These are phyloP conservation scores for Parauchenoglanis ngamensis DNA, from an alignment of 2,797 vertebrate species.

Conservation along the genomic window DNA sequence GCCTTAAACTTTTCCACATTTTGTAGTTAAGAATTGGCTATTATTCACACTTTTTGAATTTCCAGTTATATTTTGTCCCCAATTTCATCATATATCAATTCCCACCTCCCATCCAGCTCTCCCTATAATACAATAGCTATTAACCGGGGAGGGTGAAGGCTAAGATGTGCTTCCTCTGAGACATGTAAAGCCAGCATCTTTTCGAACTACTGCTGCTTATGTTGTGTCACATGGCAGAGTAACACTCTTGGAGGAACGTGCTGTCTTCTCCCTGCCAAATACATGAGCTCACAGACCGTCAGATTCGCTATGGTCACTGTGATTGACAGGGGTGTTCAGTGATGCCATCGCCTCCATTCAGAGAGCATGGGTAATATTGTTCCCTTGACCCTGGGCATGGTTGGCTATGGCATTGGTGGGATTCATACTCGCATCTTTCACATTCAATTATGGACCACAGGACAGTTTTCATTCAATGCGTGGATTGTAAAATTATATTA, in stretches of 20 bases:
- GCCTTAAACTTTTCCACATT: neutral
- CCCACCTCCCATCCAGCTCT: neutral
- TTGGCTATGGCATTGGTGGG: neutral
- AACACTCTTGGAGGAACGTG: neutral
- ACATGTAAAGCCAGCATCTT: constrained; percentile 19
- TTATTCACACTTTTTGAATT: neutral
- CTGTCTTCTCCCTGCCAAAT: neutral
- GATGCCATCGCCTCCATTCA: neutral
- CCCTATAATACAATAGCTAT: neutral
- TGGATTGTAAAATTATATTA: constrained; percentile 1
- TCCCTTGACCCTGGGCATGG: neutral
- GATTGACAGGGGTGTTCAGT: neutral
- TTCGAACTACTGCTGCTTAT: neutral
- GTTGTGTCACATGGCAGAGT: neutral
- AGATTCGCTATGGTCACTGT: neutral
- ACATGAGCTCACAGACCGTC: neutral
- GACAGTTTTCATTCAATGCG: neutral
- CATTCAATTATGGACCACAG: neutral
- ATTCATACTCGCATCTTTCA: neutral
- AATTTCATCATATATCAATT: neutral
- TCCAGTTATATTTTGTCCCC: neutral
- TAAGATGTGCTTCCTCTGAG: neutral
- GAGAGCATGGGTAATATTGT: neutral
- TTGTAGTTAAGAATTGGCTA: neutral
- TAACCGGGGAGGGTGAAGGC: neutral